phyloP scores from a whole-genome alignment of 2,113 vertebrate species.

The Hemichromis elongatus region DNA sequence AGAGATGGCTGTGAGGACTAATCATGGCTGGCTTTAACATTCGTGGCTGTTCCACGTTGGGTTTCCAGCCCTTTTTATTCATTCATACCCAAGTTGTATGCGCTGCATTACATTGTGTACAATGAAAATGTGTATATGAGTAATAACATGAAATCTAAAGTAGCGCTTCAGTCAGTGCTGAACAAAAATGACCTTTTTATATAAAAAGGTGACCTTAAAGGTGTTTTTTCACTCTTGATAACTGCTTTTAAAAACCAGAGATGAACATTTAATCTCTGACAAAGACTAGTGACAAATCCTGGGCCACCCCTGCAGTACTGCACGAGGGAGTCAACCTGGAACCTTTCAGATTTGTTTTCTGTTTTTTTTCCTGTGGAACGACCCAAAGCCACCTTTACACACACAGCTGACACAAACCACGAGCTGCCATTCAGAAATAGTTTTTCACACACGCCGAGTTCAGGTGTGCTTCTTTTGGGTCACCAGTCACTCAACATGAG shows the following conservation, averaged over 20 bases:
- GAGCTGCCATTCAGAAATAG: neutral
- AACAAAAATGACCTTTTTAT: neutral
- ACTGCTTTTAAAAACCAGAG: neutral
- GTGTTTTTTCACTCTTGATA: neutral
- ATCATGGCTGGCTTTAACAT: neutral
- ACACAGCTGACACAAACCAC: neutral
- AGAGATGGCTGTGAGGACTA: neutral
- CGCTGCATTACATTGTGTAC: neutral
- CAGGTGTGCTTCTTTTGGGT: neutral
- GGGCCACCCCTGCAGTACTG: neutral
- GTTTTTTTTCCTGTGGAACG: neutral
- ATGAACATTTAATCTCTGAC: neutral
- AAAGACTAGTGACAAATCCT: neutral
- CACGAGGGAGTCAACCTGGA: neutral
- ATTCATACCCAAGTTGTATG: neutral
- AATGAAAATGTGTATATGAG: neutral
- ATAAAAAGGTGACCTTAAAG: neutral
- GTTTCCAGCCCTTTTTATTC: neutral
- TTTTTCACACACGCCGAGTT: neutral
- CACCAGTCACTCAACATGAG: neutral
- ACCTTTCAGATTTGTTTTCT: neutral
- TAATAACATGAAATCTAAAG: neutral
- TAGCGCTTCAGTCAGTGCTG: neutral
- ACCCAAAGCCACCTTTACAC: neutral
- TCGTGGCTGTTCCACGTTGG: neutral